Conservation (phyloP, 2,888 invertebrate genomes). For the Stramonita haemastoma region DNA sequence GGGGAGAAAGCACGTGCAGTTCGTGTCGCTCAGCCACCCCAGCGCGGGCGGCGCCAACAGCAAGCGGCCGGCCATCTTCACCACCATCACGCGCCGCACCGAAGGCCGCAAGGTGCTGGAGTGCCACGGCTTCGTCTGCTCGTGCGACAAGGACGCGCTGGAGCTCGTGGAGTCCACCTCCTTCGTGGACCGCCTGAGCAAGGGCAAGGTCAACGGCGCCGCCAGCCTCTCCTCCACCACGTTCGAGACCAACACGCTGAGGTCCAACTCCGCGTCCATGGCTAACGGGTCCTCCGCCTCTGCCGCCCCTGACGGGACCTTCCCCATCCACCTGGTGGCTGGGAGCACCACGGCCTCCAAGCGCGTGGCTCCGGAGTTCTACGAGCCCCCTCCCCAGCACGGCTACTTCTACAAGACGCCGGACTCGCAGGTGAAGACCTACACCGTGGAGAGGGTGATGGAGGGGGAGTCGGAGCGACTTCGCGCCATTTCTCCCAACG, state of each 20-base stretch:
- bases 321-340: conserved; percentile 57
- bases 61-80: conserved; percentile 75
- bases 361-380: conserved; percentile 63
- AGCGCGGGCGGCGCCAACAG: conserved; percentile 61
- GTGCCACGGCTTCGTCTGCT: conserved; percentile 75
- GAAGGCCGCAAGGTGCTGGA: conserved; percentile 75
- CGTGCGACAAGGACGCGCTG: conserved; percentile 95
- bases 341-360: conserved; percentile 49
- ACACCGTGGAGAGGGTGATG: conserved; percentile 60
- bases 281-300: conserved; percentile 33
- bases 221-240: neutral
- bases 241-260: conserved; percentile 31
- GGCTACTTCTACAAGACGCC: conserved; percentile 73
- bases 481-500: conserved; percentile 33
- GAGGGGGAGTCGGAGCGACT: conserved; percentile 45
- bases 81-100: conserved; percentile 73
- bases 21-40: conserved; percentile 74
- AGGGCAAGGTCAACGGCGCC: conserved; percentile 37
- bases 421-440: conserved; percentile 67
- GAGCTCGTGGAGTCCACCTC: conserved; percentile 91
- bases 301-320: conserved; percentile 30
- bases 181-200: conserved; percentile 55
- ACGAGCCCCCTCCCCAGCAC: conserved; percentile 66
- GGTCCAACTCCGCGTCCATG: conserved; percentile 32
- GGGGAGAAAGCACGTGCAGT: conserved; percentile 61